Conservation (phyloP, 2,113 vertebrate genomes). For the Myotis yumanensis region DNA sequence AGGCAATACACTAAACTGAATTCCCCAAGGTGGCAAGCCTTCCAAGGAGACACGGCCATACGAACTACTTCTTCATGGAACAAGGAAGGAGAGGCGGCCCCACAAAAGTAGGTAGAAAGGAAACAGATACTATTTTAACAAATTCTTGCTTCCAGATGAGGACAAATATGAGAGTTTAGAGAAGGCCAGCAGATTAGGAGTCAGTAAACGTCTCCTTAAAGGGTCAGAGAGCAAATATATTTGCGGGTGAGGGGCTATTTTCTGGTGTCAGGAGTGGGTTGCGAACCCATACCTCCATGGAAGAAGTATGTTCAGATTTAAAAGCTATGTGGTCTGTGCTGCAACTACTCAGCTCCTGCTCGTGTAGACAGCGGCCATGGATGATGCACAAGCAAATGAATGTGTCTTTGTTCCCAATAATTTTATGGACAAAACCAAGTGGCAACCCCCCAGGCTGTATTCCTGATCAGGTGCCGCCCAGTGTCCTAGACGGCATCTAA, state of each 20-base stretch:
- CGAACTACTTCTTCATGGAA: background rate
- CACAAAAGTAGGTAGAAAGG: background rate
- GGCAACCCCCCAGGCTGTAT: too few species aligned
- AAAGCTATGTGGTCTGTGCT: accelerated
- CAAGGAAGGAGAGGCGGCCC: background rate
- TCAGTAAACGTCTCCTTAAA: background rate
- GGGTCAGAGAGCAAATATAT: background rate
- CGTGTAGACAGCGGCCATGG: accelerated
- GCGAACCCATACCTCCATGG: background rate
- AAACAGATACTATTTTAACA: background rate
- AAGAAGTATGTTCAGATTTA: background rate
- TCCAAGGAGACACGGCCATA: background rate
- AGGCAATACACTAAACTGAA: background rate
- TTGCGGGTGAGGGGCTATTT: background rate
- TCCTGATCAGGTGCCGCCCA: background rate
- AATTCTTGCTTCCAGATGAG: background rate
- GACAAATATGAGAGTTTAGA: background rate
- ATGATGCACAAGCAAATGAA: accelerated
- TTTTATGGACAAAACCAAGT: too few species aligned
- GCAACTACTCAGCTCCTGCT: background rate
- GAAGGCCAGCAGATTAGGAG: background rate
- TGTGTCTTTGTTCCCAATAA: background rate
- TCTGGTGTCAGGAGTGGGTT: background rate
- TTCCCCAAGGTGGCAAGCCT: background rate
- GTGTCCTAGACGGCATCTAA: background rate